Conservation (phyloP, 1,140 invertebrate species). For the Drosophila sulfurigaster region DNA sequence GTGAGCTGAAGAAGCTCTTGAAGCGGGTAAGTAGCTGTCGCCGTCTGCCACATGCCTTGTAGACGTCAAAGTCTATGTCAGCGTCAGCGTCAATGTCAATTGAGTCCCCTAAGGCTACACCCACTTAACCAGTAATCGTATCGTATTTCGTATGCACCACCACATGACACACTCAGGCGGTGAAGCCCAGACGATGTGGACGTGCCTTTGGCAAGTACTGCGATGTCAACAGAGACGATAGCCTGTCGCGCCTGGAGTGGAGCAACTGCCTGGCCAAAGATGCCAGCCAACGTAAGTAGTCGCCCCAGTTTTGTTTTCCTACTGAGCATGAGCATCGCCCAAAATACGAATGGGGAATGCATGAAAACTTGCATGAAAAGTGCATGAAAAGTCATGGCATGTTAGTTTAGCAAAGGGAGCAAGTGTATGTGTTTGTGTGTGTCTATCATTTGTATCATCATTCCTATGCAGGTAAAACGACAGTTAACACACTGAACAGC, state of each 20-base stretch:
- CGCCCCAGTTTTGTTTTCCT: neutral
- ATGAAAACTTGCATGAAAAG: constrained; percentile 1
- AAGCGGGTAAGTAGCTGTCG: constrained; percentile 87
- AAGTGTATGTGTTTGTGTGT: constrained; percentile 3
- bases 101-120: neutral
- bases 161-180: constrained; percentile 85
- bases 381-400: constrained; percentile 1
- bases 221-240: constrained; percentile 92
- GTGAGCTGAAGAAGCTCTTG: constrained; percentile 91
- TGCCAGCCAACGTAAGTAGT: constrained; percentile 86
- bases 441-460: constrained; percentile 34
- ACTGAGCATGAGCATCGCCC: constrained; percentile 26
- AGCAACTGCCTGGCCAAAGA: constrained; percentile 91
- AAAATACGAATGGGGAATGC: constrained; percentile 2
- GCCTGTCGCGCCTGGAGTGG: constrained; percentile 93
- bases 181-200: constrained; percentile 94
- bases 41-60: constrained; percentile 26
- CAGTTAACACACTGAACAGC: constrained; percentile 56
- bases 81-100: neutral
- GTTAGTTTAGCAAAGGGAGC: neutral
- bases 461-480: constrained; percentile 57
- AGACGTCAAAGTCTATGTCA: constrained; percentile 1
- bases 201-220: constrained; percentile 94
- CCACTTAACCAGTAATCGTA: constrained; percentile 2
- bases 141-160: constrained; percentile 29